Percentiles rank a stretch among this genome's conserved stretches.
Conservation (phyloP, 2,888 invertebrate species). For the Lithophane socia region DNA sequence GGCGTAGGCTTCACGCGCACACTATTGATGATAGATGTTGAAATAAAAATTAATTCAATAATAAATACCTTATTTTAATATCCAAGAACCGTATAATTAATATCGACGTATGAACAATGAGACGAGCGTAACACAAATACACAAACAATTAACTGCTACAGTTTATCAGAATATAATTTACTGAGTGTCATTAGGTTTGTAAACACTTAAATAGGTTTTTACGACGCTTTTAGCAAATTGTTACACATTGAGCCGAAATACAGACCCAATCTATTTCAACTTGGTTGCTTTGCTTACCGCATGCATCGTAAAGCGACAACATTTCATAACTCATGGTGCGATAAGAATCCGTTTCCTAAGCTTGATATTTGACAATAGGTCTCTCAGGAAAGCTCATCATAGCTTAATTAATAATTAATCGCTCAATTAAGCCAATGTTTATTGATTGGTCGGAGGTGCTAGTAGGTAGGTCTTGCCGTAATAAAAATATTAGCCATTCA, state of each 20-base stretch:
- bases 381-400: no score
- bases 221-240: not conserved
- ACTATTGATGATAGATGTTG: not conserved
- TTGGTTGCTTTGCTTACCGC: no score
- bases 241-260: constrained; percentile 24
- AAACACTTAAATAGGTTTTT: constrained; percentile 16
- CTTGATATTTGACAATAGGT: not conserved
- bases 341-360: no score
- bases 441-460: not conserved
- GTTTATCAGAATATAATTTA: constrained; percentile 39
- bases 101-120: not conserved
- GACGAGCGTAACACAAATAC: constrained; percentile 9
- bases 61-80: not conserved
- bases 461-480: not conserved
- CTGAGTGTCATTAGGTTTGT: not conserved
- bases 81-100: not conserved
- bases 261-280: not conserved
- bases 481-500: not conserved
- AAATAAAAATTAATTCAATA: not conserved
- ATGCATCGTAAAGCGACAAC: no score
- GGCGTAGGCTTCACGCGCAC: constrained; percentile 1
- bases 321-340: no score
- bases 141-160: constrained; percentile 10
- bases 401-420: no score
- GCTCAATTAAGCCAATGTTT: no score